Evolutionary conservation across 2,888 invertebrate genomes (phyloP).

Genomic region (Podotricha telesiphe): DNA sequence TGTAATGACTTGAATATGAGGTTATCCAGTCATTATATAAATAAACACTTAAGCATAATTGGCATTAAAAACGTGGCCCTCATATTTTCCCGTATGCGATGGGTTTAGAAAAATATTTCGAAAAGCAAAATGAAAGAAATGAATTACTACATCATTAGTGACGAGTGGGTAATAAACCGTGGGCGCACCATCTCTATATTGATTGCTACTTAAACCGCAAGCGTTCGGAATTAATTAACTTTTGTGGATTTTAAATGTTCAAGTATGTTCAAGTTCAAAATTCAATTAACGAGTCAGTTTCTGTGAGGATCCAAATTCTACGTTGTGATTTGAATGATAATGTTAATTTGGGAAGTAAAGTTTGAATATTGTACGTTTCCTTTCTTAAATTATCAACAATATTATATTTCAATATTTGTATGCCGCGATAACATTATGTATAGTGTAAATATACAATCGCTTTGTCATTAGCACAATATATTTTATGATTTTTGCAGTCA

Average conservation of each 20-base stretch:
- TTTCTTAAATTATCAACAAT: not conserved
- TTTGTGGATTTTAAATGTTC: slow-evolving; percentile 59
- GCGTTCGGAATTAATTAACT: slow-evolving; percentile 64
- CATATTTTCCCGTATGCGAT: slow-evolving; percentile 9
- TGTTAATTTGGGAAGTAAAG: not conserved
- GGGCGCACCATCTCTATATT: slow-evolving; percentile 34
- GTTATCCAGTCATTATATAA: not conserved
- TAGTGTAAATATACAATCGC: too few species aligned
- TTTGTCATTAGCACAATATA: not conserved
- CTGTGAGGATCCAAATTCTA: slow-evolving; percentile 28
- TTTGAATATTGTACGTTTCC: not conserved
- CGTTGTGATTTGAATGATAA: slow-evolving; percentile 15
- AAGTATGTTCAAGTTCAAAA: slow-evolving; percentile 61
- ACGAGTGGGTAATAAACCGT: slow-evolving; percentile 35
- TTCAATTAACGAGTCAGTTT: slow-evolving; percentile 58
- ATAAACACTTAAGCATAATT: slow-evolving; percentile 6
- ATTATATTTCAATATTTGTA: not conserved
- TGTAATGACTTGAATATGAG: not conserved
- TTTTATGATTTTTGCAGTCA: too few species aligned
- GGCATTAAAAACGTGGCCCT: slow-evolving; percentile 7
- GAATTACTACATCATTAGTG: slow-evolving; percentile 36
- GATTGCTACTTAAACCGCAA: slow-evolving; percentile 46
- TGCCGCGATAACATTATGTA: too few species aligned
- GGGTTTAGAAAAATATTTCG: slow-evolving; percentile 23
- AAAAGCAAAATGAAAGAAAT: slow-evolving; percentile 18